Evolutionary conservation across 30 jellyfish, hydroid and myxozoan genomes (phyloP).

Genomic region (Hydractinia echinata): DNA sequence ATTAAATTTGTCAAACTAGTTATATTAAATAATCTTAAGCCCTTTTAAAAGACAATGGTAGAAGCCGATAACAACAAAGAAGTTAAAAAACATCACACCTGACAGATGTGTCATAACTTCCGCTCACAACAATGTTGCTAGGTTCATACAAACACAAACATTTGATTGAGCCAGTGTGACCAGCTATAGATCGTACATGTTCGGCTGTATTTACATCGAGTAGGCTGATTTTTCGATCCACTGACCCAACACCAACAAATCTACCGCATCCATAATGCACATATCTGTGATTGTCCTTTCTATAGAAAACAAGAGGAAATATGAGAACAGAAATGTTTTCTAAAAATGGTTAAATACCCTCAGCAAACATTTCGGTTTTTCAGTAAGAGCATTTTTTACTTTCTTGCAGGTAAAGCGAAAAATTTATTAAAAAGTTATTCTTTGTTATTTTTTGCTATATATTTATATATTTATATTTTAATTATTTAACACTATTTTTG

Average conservation of each 20-base stretch:
- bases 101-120: constrained; percentile 85
- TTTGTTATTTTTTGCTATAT: too few species aligned
- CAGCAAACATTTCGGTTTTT: too few species aligned
- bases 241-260: constrained; percentile 68
- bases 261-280: constrained; percentile 59
- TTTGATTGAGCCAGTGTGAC: constrained; percentile 80
- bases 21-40: too few species aligned
- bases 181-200: constrained; percentile 53
- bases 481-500: too few species aligned
- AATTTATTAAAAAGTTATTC: too few species aligned
- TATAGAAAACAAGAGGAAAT: not conserved
- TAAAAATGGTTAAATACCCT: too few species aligned
- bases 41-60: too few species aligned
- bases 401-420: too few species aligned
- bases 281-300: constrained; percentile 69
- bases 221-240: constrained; percentile 64
- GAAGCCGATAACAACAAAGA: too few species aligned
- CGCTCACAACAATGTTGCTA: constrained; percentile 66
- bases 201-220: constrained; percentile 55
- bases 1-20: too few species aligned
- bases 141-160: constrained; percentile 51
- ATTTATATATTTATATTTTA: too few species aligned
- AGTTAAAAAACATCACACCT: constrained; percentile 37
- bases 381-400: too few species aligned
- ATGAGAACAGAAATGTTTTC: not conserved